These are phyloP conservation scores for Oeneis ivallda DNA, from an alignment of 2,888 invertebrate genomes.

Conservation along the genomic window DNA sequence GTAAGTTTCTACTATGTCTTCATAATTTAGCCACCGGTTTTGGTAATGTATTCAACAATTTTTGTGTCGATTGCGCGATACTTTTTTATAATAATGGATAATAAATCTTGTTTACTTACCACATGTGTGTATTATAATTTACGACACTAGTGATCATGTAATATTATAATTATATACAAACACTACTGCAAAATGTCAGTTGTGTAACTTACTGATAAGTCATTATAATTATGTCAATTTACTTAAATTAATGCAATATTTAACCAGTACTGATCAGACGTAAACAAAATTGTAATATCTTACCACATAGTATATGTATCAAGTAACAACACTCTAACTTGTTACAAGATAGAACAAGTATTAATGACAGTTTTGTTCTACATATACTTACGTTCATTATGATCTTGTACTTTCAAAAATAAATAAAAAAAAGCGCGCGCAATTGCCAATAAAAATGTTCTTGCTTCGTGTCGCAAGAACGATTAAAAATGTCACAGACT, in stretches of 20 bases:
- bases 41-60: constrained; percentile 12
- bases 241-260: constrained; percentile 17
- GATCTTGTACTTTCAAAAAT: neutral
- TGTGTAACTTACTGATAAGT: constrained; percentile 23
- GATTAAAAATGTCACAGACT: constrained; percentile 19
- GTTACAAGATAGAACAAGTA: constrained; percentile 2
- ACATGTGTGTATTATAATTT: constrained; percentile 18
- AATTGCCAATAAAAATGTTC: constrained; percentile 7
- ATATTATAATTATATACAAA: constrained; percentile 32
- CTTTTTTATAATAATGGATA: constrained; percentile 19
- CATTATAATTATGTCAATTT: constrained; percentile 22
- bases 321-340: neutral
- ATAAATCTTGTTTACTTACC: constrained; percentile 27
- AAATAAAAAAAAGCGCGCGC: neutral
- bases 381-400: neutral
- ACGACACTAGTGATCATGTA: constrained; percentile 30
- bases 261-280: constrained; percentile 10
- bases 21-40: neutral
- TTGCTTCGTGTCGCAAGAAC: constrained; percentile 25
- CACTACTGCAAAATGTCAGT: constrained; percentile 26
- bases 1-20: constrained; percentile 42
- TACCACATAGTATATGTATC: constrained; percentile 5
- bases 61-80: constrained; percentile 12
- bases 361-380: neutral
- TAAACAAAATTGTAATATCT: constrained; percentile 2